Base-by-base conservation (phyloP, 2,888 invertebrate genomes). In the Eupeodes luniger region DNA sequence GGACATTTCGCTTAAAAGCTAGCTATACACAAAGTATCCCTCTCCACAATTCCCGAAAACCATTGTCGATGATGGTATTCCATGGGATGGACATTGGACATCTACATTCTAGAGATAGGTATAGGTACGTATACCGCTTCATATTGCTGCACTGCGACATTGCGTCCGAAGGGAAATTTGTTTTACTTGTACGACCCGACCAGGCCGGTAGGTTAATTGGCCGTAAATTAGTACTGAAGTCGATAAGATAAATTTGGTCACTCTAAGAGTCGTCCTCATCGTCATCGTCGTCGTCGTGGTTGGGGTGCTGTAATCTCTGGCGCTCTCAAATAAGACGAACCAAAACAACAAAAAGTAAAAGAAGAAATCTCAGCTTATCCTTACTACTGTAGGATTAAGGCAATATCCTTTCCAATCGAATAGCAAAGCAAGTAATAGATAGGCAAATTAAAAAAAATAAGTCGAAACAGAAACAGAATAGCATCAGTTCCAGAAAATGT, bases 241-340 rank as follows among this genome's bases (percentile, higher is more conserved):
- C 88, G 88, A 88, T 88, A 88, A 88, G 88, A 88, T 88, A 88
- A 88, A 88, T 88, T 88, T 70, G 85, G 84, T 88, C 85, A 81
- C 84, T 88, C 74, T 81, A 34, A 55, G 70, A 66, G 47, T 66
- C 66, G 66, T 66, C 66, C 64, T 64, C 64, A 64, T 64, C 19
- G 61, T 62, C 16, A 11, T 66, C 49, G 27, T 47, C 61, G 16
- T 40, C 10, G 16, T 40, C 14, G 40, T 59, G 14, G 81, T 74
- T 51, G 64, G 81, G 85, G 80, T 67, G 84, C 83, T 76, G 82
- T 82, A 82, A 85, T 86, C 70, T 79, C 66, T 64, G 5, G 55
- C 40, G 47, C 51, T 59, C 64, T 27, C 6, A 55, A 53, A 55
- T 51, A 81, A 57, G 59, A 75, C 9, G 49, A 34, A 80, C 61